Base-by-base conservation (phyloP, 2,888 invertebrate genomes). In the Cyclophora punctaria region DNA sequence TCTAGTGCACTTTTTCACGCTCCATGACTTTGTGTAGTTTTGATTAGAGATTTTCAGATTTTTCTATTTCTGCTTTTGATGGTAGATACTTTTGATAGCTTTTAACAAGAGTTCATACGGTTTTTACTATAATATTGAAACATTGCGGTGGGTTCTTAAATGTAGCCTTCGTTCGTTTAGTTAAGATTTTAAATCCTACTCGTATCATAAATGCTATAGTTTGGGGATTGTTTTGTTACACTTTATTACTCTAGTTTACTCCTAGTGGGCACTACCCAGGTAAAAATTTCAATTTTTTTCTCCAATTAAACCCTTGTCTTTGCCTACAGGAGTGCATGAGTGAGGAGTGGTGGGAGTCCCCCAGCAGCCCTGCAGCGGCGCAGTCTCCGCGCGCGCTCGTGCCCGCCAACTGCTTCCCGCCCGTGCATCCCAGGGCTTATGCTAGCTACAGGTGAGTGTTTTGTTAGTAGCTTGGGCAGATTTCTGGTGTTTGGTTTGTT, bases 401-500 rank as follows among this genome's bases (percentile, higher is more conserved):
- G 47, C 87, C 88, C 4, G 52, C 80, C 5, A 64, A 62, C 7
- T 86, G 86, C 74, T 88, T 87, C 69, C 86, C 88, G 51, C 83
- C 85, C 0, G 46, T 71, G 0, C 78, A 82, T 41, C 74, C 83
- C 3, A 63, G 71, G 1, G 71, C 70, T 5, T 85, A 70, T 58
- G 68, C 77, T 3, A 87, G 86, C 61, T 84, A 69, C 66, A 88
- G 87, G 89, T 83, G 54, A 56, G 52, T 48, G 42, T 42, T 42
- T 42, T 42, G 42, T n/a, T 7, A 42, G n/a, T 7, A n/a, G 7
- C 5, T 7, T 7, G n/a, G 2, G 42, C n/a, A 7, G n/a, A n/a
- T 42, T 42, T n/a, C 7, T 7, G 42, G 7, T 42, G 42, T 42
- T 42, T 7, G 42, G 7, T 7, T n/a, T 7, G 3, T 42, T 7